Evolutionary conservation across 2,797 vertebrate genomes (phyloP).

Genomic region (Schizopygopsis malacanthus): DNA sequence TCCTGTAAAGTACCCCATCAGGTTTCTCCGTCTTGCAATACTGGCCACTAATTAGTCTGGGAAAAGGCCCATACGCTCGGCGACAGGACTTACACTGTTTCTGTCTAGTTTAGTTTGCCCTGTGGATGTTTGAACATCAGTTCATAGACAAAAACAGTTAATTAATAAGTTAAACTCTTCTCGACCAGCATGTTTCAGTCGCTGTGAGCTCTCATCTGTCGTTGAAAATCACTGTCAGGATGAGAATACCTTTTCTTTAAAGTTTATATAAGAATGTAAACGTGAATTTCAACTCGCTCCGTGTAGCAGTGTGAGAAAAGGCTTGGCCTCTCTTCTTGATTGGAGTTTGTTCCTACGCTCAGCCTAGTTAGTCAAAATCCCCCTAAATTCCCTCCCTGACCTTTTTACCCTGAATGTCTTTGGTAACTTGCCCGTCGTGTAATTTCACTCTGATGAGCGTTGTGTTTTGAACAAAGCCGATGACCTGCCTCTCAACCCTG

Average conservation of each 20-base stretch:
- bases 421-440: conserved; percentile 1
- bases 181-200: background rate
- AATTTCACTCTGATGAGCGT: conserved; percentile 23
- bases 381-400: background rate
- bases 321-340: conserved; percentile 20
- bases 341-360: background rate
- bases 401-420: background rate
- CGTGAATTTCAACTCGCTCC: background rate
- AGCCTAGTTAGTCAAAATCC: conserved; percentile 13
- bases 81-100: conserved; percentile 71
- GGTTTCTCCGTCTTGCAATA: conserved; percentile 28
- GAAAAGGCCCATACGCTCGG: conserved; percentile 70
- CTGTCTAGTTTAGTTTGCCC: conserved; percentile 64
- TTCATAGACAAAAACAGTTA: background rate
- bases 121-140: background rate
- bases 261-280: background rate
- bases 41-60: conserved; percentile 71
- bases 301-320: background rate
- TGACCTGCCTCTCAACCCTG: background rate
- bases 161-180: background rate
- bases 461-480: conserved; percentile 15
- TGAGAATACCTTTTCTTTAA: conserved; percentile 52
- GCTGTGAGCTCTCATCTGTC: background rate
- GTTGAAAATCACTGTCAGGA: conserved; percentile 6
- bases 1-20: background rate